These are phyloP conservation scores for human DNA, from an alignment of 2,113 vertebrate genomes.

Conservation along the genomic window DNA sequence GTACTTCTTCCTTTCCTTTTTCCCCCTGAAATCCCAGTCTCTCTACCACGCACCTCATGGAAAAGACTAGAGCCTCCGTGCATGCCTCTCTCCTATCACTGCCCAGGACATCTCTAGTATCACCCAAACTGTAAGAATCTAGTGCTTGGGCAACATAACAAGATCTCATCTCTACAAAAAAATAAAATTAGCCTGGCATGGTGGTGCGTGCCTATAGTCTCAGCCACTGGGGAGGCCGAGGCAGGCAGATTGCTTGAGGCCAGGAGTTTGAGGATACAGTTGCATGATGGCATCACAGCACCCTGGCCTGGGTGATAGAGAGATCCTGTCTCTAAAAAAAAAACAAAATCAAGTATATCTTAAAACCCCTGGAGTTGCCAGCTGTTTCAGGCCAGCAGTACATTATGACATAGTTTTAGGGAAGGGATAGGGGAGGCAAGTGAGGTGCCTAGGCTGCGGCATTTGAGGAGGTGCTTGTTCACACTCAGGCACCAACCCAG, in stretches of 20 bases:
- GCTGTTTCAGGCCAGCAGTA: background rate
- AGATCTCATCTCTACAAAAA: no score
- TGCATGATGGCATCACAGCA: no score
- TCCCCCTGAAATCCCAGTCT: background rate
- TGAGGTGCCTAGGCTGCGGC: fast-evolving
- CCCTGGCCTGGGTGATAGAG: no score
- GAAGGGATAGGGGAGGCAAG: background rate
- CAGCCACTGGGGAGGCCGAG: no score
- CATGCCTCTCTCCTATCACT: background rate
- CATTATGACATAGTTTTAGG: background rate
- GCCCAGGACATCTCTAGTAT: background rate
- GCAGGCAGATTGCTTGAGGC: no score
- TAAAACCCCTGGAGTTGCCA: conserved; percentile 2
- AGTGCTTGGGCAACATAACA: background rate
- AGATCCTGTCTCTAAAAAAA: no score
- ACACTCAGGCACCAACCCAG: background rate
- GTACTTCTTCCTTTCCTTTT: background rate
- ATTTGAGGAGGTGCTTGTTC: background rate
- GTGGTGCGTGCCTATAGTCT: no score
- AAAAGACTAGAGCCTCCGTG: background rate
- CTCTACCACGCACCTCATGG: background rate
- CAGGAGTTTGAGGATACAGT: no score
- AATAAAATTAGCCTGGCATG: no score
- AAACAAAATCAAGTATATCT: background rate
- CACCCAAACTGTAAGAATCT: background rate